A percentile compares a stretch with the other conserved stretches of the same genome.
phyloP scores from a whole-genome alignment of 2,797 vertebrate species.

The Pempheris klunzingeri region DNA sequence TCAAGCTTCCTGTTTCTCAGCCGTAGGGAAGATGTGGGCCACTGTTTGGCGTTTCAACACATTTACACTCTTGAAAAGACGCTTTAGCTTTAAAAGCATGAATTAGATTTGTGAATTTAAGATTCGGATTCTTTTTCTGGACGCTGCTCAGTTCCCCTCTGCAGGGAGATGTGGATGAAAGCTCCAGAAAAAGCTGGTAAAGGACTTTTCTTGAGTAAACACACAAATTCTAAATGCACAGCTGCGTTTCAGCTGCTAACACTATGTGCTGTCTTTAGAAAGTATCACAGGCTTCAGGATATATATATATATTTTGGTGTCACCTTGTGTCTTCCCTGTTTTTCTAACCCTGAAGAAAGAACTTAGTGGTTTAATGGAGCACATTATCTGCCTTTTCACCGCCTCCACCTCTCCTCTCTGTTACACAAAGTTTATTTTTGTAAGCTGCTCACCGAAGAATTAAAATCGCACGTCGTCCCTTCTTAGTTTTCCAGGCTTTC shows the following conservation, averaged over 20 bases:
- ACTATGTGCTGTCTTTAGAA: background rate
- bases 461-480: slow-evolving; percentile 13
- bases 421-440: slow-evolving; percentile 62
- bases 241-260: background rate
- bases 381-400: slow-evolving; percentile 9
- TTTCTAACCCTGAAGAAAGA: background rate
- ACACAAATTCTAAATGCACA: background rate
- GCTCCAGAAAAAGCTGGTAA: background rate
- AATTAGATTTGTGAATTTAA: slow-evolving; percentile 4
- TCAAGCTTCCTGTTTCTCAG: background rate
- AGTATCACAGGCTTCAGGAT: background rate
- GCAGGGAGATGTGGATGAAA: background rate
- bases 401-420: slow-evolving; percentile 12
- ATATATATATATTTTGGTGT: no score
- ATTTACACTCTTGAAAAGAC: background rate
- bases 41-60: background rate
- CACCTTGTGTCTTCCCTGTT: slow-evolving; percentile 11
- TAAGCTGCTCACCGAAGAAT: slow-evolving; percentile 60
- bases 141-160: no score
- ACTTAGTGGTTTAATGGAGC: background rate
- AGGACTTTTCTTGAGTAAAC: no score
- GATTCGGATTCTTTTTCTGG: no score
- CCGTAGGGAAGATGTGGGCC: no score
- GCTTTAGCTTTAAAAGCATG: background rate
- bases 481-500: slow-evolving; percentile 8